Conservation (phyloP, 2,888 invertebrate species). For the Epistrophe grossulariae region DNA sequence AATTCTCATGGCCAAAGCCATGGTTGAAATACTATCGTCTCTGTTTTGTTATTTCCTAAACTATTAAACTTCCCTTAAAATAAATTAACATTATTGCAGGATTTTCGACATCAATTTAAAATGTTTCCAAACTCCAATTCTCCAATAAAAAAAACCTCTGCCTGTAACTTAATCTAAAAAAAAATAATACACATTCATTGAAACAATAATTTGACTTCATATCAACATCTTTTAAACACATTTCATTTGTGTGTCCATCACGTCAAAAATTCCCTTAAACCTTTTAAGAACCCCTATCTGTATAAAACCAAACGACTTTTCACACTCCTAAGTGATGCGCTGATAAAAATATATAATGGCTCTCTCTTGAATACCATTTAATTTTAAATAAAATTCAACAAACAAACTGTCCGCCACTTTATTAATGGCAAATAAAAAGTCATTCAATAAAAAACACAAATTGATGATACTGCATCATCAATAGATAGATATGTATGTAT, state of each 20-base stretch:
- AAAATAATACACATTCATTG: neutral
- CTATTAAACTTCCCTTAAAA: no score
- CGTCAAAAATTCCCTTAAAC: conserved; percentile 4
- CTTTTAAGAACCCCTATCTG: neutral
- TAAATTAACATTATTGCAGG: neutral
- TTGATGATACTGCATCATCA: conserved; percentile 55
- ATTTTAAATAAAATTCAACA: conserved; percentile 54
- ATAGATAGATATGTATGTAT: conserved; percentile 18
- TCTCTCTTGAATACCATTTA: conserved; percentile 29
- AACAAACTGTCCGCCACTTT: conserved; percentile 61
- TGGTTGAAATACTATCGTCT: no score
- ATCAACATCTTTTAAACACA: neutral
- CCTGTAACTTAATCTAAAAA: neutral
- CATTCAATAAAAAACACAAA: conserved; percentile 29
- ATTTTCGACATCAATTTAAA: neutral
- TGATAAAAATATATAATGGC: conserved; percentile 32
- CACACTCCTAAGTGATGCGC: conserved; percentile 59
- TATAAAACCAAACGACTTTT: conserved; percentile 45
- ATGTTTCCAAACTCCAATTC: neutral
- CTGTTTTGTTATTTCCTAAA: neutral
- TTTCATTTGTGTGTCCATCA: neutral
- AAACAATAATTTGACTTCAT: neutral
- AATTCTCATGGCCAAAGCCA: no score
- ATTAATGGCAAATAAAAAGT: conserved; percentile 59
- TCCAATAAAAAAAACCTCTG: neutral